phyloP scores from a whole-genome alignment of 2,888 invertebrate genomes.

The Ormyrus pomaceus region DNA sequence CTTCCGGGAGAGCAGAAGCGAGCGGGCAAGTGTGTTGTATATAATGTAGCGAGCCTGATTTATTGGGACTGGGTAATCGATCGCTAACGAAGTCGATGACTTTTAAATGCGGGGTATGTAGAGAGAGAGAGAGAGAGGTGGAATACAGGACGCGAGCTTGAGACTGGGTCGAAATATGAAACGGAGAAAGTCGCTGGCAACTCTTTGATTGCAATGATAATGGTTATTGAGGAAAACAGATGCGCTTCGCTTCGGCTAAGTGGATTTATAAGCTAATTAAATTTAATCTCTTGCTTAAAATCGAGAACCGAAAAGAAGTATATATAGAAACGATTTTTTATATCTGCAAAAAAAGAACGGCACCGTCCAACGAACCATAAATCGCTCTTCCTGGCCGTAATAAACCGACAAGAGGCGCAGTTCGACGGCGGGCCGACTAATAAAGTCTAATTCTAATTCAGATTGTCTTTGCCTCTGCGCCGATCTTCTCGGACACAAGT shows the following conservation, averaged over 20 bases:
- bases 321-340: too few relatives aligned
- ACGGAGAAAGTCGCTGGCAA: conserved; percentile 30
- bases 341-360: too few relatives aligned
- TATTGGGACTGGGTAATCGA: conserved; percentile 22
- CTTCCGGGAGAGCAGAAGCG: conserved; percentile 58
- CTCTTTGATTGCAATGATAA: too few relatives aligned
- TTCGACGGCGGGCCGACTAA: neutral
- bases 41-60: neutral
- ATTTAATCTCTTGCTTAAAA: too few relatives aligned
- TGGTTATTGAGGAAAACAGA: neutral
- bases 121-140: too few relatives aligned
- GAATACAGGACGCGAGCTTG: neutral
- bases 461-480: neutral
- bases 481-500: too few relatives aligned
- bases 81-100: conserved; percentile 9
- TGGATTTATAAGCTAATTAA: too few relatives aligned
- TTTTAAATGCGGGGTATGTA: neutral
- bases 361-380: too few relatives aligned
- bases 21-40: too few relatives aligned
- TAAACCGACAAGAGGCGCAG: neutral
- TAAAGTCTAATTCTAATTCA: conserved; percentile 21
- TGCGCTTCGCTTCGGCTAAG: too few relatives aligned
- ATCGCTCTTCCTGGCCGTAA: conserved; percentile 5
- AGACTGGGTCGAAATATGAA: conserved; percentile 23
- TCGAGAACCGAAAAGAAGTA: too few relatives aligned